Evolutionary conservation across 1,140 invertebrate species (phyloP).

Genomic region (Papilio dardanus): DNA sequence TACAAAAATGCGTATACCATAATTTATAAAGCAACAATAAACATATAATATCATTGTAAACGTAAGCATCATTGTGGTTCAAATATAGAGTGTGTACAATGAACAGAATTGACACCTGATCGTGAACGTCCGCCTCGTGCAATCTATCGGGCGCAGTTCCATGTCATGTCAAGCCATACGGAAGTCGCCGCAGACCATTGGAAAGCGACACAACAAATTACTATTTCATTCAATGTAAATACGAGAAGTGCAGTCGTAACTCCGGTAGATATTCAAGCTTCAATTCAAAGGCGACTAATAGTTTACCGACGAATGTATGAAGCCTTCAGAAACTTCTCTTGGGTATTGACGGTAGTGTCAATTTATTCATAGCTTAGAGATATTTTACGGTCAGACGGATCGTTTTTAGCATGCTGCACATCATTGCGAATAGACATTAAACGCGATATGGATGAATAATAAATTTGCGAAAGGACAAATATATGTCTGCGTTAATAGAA

Average conservation of each 20-base stretch:
- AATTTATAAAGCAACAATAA: constrained; percentile 11
- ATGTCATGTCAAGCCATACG: constrained; percentile 63
- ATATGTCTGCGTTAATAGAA: neutral
- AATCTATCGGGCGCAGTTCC: constrained; percentile 54
- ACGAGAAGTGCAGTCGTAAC: constrained; percentile 53
- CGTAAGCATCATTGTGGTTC: constrained; percentile 48
- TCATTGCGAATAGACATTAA: constrained; percentile 10
- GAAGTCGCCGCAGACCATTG: constrained; percentile 64
- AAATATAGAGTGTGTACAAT: constrained; percentile 62
- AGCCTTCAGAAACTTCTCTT: constrained; percentile 57
- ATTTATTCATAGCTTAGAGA: constrained; percentile 46
- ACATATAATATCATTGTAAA: constrained; percentile 35
- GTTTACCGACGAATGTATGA: constrained; percentile 66
- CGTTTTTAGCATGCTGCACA: neutral
- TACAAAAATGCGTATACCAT: neutral
- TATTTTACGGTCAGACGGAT: neutral
- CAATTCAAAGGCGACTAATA: constrained; percentile 70
- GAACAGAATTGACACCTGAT: constrained; percentile 59
- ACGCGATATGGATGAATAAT: neutral
- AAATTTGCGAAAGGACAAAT: neutral
- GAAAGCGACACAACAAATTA: constrained; percentile 71
- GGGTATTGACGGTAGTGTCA: constrained; percentile 56
- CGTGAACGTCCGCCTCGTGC: constrained; percentile 56
- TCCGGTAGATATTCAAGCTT: constrained; percentile 65
- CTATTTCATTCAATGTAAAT: constrained; percentile 81